Evolutionary conservation across 2,113 vertebrate species (phyloP), one percentile per base, ranked within the genome.

Genomic region (Lanius ludovicianus): DNA sequence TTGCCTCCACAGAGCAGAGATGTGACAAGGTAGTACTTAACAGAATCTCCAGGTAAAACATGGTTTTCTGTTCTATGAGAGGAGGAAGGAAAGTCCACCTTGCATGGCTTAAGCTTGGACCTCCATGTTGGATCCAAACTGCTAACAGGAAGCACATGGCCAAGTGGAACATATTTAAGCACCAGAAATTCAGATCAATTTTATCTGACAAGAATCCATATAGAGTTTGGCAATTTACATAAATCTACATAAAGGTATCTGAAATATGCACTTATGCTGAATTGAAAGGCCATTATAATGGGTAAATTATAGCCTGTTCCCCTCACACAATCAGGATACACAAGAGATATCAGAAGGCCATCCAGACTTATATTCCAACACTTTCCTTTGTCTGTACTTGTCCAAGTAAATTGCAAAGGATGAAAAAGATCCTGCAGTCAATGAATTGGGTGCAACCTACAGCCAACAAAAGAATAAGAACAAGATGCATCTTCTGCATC

Each of bases 371-470:
- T 3, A 46, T 1, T 37, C 6, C 5, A 42, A 13, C 20, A 39
- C 6, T 50, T 91, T 6, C 15, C 7, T 25, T 89, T 42, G 8
- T 13, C 19, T 15, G 9, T 24, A 23, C 4, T n/a, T 56, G 2
- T 13, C 27, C 52, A 73, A 71, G 6, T 33, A 60, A 79, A 42
- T 37, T 25, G 70, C 21, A 65, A 60, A 52, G 15, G 15, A 39
- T 25, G 3, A 47, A n/a, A 7, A 62, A 55, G 44, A 10, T 7
- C 27, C 42, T 13, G 3, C 15, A 71, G n/a, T 13, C 1, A 4
- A 41, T 17, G 4, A 39, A 60, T 6, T 1, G 2, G 27, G 19
- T 4, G 0, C 7, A 88, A 70, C 4, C 21, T 15, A 62, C 33
- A 8, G 11, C 18, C 50, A 83, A 31, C 19, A 31, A 27, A 8